Evolutionary conservation across 1,140 invertebrate genomes (phyloP), one percentile per base, ranked within the genome.

Genomic region (Monochamus saltuarius): DNA sequence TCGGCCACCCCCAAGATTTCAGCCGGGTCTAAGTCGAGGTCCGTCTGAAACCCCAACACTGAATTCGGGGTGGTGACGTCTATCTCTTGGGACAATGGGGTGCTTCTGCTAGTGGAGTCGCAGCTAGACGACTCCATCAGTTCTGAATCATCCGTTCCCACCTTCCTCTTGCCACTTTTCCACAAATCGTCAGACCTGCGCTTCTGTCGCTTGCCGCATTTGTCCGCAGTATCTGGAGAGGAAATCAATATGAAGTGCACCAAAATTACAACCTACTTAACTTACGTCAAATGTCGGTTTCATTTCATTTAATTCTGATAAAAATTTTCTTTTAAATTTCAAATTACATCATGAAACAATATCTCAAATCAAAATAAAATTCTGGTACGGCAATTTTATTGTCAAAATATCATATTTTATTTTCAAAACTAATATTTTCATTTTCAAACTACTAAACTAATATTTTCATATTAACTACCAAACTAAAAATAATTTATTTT

Each of bases 41-140:
- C 84, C 9, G 83, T 83, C 2, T 79, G 81, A 80, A 81, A 81
- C 69, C 83, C 82, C 29, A 82, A 80, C 1, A 47, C 34, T 0
- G 85, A 87, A 2, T 83, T 83, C 42, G 75, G 85, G 0, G 80
- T 82, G 1, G 76, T 75, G 34, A 79, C 66, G 63, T 81, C 71
- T 73, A 72, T 73, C 36, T 75, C 74, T 59, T 79, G 83, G 72
- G 70, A 81, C 58, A 72, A 83, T 63, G 78, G 85, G 69, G 77
- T 85, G 60, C 77, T 87, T 62, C 73, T 75, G 63, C 79, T 85
- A 62, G 75, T 87, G 49, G 80, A 87, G 77, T 85, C 83, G 7
- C 85, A 85, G 61, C 87, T 88, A 1, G 86, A 87, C 4, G 84
- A 84, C 50, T 87, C 86, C 14, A 74, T 62, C 22, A 83, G 50